Evolutionary conservation across 2,888 invertebrate species (phyloP), one percentile per base, ranked within the genome.

Genomic region (Drosophila rellima): DNA sequence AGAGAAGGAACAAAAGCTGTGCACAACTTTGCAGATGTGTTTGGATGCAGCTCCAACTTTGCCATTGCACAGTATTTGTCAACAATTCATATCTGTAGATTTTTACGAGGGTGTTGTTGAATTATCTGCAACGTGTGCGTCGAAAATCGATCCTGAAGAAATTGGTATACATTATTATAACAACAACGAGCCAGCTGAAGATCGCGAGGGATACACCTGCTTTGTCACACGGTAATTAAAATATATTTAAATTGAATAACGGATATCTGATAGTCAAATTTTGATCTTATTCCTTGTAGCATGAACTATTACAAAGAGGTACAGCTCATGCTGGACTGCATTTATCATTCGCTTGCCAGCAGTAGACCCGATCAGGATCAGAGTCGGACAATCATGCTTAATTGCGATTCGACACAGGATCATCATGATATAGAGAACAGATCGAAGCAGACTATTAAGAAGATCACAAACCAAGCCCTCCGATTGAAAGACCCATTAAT

Each of bases 91-190:
- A 8, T 93, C 95, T 1, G 95, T 95, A 48, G 96, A 96, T 17
- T 98, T 96, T 90, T 98, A 97, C 91, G 95, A 96, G 23, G 98
- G 98, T 0, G 96, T 99, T 2, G 96, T 98, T 11, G 98, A 99
- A 82, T 92, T 99, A 26, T 96, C 97, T 82, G 94, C 96, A 2
- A 95, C 96, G 8, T 97, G 97, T 90, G 98, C 98, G 0, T 94
- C 94, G 52, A 97, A 96, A 91, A 93, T 96, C n/a, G 99, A 99
- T 93, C 97, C 98, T 0, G 96, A 97, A 82, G 96, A 97, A 87
- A 94, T 97, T 65, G 99, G 97, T 0, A 93, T 97, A 42, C 97
- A 97, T 92, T 98, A 95, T 92, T 98, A 98, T 92, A 95, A 95
- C 90, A 96, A 96, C 82, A 96, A 96, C 60, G 97, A 97, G 85